Percentiles rank a stretch among this genome's conserved stretches.
phyloP scores from a whole-genome alignment of 37 sponge, comb jelly and placozoan genomes.

The Tethya wilhelma region DNA sequence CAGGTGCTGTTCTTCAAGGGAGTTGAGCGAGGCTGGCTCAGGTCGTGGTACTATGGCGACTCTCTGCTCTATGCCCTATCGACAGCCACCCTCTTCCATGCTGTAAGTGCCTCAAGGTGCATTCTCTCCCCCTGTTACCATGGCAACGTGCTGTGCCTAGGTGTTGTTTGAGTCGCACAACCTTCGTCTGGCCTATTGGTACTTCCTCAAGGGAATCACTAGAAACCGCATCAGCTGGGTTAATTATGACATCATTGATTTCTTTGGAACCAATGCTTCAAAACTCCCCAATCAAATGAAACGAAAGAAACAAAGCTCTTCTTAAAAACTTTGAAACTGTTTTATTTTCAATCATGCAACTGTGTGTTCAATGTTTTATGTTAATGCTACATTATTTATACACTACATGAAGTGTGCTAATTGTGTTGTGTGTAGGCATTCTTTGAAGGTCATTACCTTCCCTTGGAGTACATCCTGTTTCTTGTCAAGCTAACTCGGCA shows the following conservation, averaged over 20 bases:
- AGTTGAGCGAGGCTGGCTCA: constrained; percentile 35
- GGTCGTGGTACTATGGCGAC: constrained; percentile 56
- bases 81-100: constrained; percentile 55
- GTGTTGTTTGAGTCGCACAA: constrained; percentile 54
- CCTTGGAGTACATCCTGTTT: no score
- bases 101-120: constrained; percentile 23
- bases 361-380: no score
- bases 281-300: background rate
- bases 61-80: constrained; percentile 37
- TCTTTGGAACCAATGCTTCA: constrained; percentile 43
- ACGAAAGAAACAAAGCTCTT: background rate
- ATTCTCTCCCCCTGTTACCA: no score
- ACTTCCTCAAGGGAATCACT: constrained; percentile 18
- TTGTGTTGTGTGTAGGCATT: no score
- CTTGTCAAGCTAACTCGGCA: no score
- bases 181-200: constrained; percentile 37
- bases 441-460: no score
- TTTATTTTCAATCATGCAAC: no score
- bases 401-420: no score
- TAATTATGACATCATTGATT: constrained; percentile 22
- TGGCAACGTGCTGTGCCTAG: no score
- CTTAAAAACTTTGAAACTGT: background rate
- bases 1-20: constrained; percentile 50
- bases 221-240: constrained; percentile 3
- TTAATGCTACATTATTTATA: no score